Conservation (phyloP, 2,888 invertebrate genomes). For the Napeogenes inachia region DNA sequence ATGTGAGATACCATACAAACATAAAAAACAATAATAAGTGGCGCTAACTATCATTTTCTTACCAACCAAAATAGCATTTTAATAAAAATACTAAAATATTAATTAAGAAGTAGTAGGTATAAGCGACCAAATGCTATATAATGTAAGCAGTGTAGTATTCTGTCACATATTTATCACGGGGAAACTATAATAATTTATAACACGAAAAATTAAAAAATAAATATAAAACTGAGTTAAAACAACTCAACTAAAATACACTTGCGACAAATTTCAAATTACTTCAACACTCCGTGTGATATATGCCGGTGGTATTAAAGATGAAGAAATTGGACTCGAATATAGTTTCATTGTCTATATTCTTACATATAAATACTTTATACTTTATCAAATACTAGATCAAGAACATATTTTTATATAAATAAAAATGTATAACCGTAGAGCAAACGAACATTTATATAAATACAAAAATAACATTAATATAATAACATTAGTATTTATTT, state of each 20-base stretch:
- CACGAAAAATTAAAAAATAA: background rate
- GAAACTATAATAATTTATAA: conserved; percentile 3
- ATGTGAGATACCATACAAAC: no score
- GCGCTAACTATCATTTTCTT: no score
- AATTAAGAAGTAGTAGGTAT: background rate
- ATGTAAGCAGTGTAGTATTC: background rate
- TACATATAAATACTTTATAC: background rate
- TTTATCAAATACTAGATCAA: no score
- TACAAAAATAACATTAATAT: no score
- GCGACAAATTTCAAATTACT: conserved; percentile 4
- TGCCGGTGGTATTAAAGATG: background rate
- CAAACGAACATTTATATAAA: no score
- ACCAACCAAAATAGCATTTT: background rate
- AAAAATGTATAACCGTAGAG: no score
- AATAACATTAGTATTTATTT: no score
- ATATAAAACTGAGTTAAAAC: background rate
- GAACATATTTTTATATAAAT: no score
- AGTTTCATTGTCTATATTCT: background rate
- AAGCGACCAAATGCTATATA: background rate
- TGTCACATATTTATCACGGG: background rate
- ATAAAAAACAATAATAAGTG: no score
- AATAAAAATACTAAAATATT: background rate
- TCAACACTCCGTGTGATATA: background rate
- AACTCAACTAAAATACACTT: conserved; percentile 2
- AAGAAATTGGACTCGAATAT: background rate